Base-by-base conservation (phyloP, 2,888 invertebrate genomes). In the Macaria liturata region DNA sequence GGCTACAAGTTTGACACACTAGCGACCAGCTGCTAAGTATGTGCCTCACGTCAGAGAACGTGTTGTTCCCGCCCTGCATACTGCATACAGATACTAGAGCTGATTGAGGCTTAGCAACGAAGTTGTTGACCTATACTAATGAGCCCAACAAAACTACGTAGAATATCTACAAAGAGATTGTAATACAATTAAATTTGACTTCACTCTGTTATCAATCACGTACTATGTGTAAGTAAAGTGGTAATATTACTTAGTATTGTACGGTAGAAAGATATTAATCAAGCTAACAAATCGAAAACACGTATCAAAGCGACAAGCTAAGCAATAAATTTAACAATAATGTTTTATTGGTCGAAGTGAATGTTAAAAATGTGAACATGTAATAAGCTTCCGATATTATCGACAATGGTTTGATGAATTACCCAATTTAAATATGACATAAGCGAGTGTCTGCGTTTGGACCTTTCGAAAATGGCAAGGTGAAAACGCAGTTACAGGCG, bases 51-150 rank as follows among this genome's bases (percentile, higher is more conserved):
- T 68, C 59, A 49, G 53, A 39, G 60, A 69, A 80, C 82, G 81
- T 59, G 76, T 71, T 66, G 56, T 61, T 46, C 9, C 7, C 4
- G 7, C 7, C 9, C 7, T 6, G 7, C 7, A 37, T 7, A 37
- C 52, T 63, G 79, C 79, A 86, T 85, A 76, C 75, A 52, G 81
- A 85, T 76, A 50, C 54, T 40, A 57, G 57, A 56, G 59, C 55
- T 71, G 62, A 65, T 67, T 67, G 62, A 8, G 8, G 9, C 42
- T 8, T 40, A 9, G 61, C 54, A 65, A 75, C 51, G 67, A 70
- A 65, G 64, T 55, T 73, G 74, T 76, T 80, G 81, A 79, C 84
- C 81, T 79, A 81, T 73, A 69, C 66, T 71, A 71, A 37, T 37
- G 34, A 20, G 5, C 34, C 4, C 7, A 37, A 37, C 7, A 4